Base-by-base conservation (phyloP, 2,113 vertebrate genomes). In the Junco hyemalis region DNA sequence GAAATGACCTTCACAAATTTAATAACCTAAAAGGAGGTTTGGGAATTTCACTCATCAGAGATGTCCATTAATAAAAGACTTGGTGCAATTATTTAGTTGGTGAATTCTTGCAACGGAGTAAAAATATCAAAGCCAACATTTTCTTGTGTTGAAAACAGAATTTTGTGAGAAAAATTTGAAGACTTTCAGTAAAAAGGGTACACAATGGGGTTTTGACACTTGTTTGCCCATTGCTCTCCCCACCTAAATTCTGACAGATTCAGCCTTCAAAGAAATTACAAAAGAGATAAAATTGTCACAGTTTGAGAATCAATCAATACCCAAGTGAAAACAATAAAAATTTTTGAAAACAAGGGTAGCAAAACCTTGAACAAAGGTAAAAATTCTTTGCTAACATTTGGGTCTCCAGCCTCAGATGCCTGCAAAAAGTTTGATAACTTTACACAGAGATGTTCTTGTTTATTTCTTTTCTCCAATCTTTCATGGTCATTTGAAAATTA, bases 401-500 rank as follows among this genome's bases (percentile, higher is more conserved):
- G 5, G 33, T 78, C 28, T 92, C 12, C 60, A 71, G n/a, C 48
- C 57, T 53, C 65, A 22, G 56, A 74, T 64, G 45, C 28, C 65
- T 65, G 57, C 21, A 61, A 74, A 14, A 53, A n/a, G 10, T 64
- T 78, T 77, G 65, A 79, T 92, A 94, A 81, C 71, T 95, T 88
- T 73, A 94, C 69, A 92, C 11, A 78, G 90, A 71, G 72, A 42
- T 90, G 33, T 64, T 90, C 47, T 81, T 90, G 79, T 94, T 94
- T 94, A 82, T 64, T 81, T 40, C 56, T 86, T 68, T 80, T 90
- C 60, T 86, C 71, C 92, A 92, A 78, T 86, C 68, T 73, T 93
- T 96, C 79, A 94, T 3, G 93, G 92, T 88, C 65, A 69, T 95
- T 92, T 92, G 80, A 73, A 96, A 90, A 74, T 81, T 94, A 93